Percentiles rank a stretch among this genome's conserved stretches.
These are phyloP conservation scores for Calephelis perditalis DNA, from an alignment of 2,888 invertebrate species.

Conservation along the genomic window DNA sequence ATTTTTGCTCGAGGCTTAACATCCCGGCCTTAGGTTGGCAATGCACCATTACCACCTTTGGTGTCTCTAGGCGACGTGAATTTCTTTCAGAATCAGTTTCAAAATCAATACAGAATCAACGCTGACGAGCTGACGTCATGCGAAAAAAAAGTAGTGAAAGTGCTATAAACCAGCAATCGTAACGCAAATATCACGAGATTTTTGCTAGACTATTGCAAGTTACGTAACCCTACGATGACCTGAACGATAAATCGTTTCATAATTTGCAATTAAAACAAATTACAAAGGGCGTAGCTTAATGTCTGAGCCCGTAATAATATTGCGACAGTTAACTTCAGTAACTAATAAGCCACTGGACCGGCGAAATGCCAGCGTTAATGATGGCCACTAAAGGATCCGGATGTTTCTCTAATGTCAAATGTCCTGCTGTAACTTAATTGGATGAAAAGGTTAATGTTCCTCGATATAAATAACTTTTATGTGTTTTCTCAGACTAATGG, in stretches of 20 bases:
- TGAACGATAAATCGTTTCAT: neutral
- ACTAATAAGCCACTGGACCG: constrained; percentile 13
- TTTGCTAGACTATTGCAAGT: too few species aligned
- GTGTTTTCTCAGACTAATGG: neutral
- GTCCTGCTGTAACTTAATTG: constrained; percentile 4
- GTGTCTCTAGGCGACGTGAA: too few species aligned
- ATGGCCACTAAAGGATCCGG: constrained; percentile 2
- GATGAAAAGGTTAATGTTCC: constrained; percentile 6
- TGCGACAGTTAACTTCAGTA: constrained; percentile 9
- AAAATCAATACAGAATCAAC: too few species aligned
- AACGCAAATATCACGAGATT: too few species aligned
- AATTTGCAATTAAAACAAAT: constrained; percentile 7
- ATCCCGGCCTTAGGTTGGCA: too few species aligned
- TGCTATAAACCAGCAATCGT: too few species aligned
- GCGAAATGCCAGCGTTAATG: constrained; percentile 9
- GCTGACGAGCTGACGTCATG: too few species aligned
- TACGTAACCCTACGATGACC: too few species aligned
- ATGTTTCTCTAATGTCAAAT: constrained; percentile 8
- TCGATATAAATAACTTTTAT: constrained; percentile 6
- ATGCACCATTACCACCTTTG: too few species aligned
- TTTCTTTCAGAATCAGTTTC: too few species aligned
- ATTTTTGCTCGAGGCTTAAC: too few species aligned
- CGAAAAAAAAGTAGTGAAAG: too few species aligned
- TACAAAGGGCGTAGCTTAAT: neutral
- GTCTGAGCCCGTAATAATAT: constrained; percentile 1